Evolutionary conservation across 2,888 invertebrate species (phyloP), one percentile per base, ranked within the genome.

Genomic region (Drosophila acutilabella): DNA sequence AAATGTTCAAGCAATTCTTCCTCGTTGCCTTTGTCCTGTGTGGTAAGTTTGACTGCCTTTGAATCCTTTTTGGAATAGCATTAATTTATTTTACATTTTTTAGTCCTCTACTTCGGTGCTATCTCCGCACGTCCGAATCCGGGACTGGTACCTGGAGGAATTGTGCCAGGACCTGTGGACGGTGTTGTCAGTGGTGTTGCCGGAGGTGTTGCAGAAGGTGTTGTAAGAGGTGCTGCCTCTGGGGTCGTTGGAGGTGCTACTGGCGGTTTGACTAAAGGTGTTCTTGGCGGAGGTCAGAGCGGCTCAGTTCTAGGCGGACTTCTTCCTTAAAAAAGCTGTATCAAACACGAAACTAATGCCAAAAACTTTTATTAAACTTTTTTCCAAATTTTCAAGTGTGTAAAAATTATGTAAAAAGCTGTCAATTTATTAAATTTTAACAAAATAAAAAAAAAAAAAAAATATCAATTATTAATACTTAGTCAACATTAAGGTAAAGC

Each of bases 1-100:
- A 88, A 45, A 83, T 83, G 82, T 88, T 88, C 62, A 83, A 71
- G 70, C 86, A 86, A 53, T 65, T 51, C 13, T 60, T 74, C 33
- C 14, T 86, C 13, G 26, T 72, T 0, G 74, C 74, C 23, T 44
- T 88, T 18, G 16, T 88, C 20, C 45, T 83, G 56, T 83, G 87
- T 51, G 87, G 82, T 83, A 52, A 16, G 84, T 80, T 30, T 7
- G 8, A 30, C 30, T 30, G 30, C 30, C 30, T 30, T 6, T 8
- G 4, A 18, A 4, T 30, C 11, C 13, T 18, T 16, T 8, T 40
- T 8, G 8, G 3, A 2, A 16, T 59, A 61, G 0, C 41, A 30
- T 30, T 8, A 30, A 30, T 30, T 30, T 18, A 18, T 18, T 7
- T 26, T 26, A 7, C 7, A 23, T 23, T 23, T 23, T 30, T 7